phyloP scores from a whole-genome alignment of 2,888 invertebrate genomes.

The Pinctada fucata region DNA sequence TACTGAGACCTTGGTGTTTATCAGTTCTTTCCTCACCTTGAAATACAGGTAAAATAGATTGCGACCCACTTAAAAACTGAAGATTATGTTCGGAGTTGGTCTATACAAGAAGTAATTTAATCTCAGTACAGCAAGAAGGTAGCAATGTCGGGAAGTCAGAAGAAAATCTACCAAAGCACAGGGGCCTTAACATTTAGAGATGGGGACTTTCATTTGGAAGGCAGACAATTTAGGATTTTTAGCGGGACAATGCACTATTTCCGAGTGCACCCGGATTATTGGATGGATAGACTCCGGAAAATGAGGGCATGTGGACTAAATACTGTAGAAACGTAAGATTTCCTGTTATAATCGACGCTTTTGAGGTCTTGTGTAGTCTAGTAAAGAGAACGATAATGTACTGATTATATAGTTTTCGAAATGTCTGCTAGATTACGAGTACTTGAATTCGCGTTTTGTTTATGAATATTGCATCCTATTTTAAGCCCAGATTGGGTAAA shows the following conservation, averaged over 20 bases:
- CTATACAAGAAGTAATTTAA: too few species aligned
- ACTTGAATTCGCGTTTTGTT: too few species aligned
- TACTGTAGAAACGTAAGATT: slow-evolving; percentile 73
- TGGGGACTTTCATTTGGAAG: slow-evolving; percentile 65
- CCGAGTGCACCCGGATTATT: slow-evolving; percentile 69
- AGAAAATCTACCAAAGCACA: slow-evolving; percentile 40
- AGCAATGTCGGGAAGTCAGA: neutral
- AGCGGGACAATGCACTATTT: slow-evolving; percentile 75
- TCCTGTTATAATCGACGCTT: neutral
- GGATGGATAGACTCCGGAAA: slow-evolving; percentile 70
- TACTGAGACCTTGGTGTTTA: too few species aligned
- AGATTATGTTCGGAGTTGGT: too few species aligned
- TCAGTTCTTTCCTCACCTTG: too few species aligned
- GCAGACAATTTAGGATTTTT: slow-evolving; percentile 66
- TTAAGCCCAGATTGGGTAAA: neutral
- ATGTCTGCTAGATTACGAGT: too few species aligned
- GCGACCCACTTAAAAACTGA: too few species aligned
- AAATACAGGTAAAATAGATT: too few species aligned
- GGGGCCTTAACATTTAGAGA: slow-evolving; percentile 53
- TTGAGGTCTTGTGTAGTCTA: neutral
- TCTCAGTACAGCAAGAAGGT: too few species aligned
- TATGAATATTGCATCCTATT: too few species aligned
- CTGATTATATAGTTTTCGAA: too few species aligned
- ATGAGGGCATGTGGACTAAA: slow-evolving; percentile 74
- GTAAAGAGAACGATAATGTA: neutral